phyloP scores from a whole-genome alignment of 2,888 invertebrate species.

The Habroteleia sp. region DNA sequence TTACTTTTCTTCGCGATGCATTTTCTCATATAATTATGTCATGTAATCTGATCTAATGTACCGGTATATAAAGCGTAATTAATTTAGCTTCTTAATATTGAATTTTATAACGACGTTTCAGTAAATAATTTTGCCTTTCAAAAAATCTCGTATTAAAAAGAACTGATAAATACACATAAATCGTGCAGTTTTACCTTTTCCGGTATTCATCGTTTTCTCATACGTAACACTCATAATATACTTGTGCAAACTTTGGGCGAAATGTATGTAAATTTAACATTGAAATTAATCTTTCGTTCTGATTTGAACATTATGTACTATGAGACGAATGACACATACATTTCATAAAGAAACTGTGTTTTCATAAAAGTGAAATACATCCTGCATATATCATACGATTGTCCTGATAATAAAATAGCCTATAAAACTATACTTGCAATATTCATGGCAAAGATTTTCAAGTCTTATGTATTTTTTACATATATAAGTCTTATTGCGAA shows the following conservation, averaged over 20 bases:
- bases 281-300: constrained; percentile 15
- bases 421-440: constrained; percentile 11
- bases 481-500: neutral
- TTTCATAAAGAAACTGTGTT: constrained; percentile 4
- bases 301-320: constrained; percentile 3
- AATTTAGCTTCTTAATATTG: too few species aligned
- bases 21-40: too few species aligned
- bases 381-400: constrained; percentile 14
- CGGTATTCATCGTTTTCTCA: constrained; percentile 8
- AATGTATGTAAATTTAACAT: constrained; percentile 10
- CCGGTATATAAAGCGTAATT: too few species aligned
- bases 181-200: constrained; percentile 4
- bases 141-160: constrained; percentile 5
- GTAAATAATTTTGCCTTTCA: too few species aligned
- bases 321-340: neutral
- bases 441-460: constrained; percentile 11
- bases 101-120: too few species aligned
- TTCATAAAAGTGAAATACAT: constrained; percentile 10
- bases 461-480: neutral
- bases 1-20: too few species aligned
- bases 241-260: constrained; percentile 19
- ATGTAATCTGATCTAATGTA: too few species aligned
- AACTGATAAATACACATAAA: constrained; percentile 15
- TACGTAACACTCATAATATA: constrained; percentile 17
- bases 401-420: constrained; percentile 10